Evolutionary conservation across 2,113 vertebrate species (phyloP).

Genomic region (Elephantulus edwardii): DNA sequence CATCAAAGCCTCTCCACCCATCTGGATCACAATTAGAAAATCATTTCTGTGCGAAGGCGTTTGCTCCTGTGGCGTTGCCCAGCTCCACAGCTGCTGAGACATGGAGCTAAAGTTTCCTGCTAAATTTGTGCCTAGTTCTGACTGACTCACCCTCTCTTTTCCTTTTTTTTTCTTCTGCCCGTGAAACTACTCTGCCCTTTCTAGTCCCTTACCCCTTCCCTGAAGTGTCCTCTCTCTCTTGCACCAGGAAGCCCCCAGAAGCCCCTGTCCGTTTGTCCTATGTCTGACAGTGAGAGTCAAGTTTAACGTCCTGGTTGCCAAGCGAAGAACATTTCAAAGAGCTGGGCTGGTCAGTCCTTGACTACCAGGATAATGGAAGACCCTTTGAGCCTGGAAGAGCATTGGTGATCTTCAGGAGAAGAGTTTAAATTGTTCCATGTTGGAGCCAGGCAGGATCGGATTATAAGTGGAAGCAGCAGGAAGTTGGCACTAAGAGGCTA

Average conservation of each 20-base stretch:
- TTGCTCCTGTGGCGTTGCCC: not conserved
- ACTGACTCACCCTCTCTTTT: not conserved
- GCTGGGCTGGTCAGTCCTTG: not conserved
- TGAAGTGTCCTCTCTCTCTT: not conserved
- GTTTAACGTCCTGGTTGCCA: not conserved
- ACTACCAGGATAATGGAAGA: not conserved
- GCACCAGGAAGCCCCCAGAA: accelerated
- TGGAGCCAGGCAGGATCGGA: not conserved
- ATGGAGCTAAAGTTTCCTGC: not conserved
- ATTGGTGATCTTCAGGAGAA: not conserved
- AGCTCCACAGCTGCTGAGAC: not conserved
- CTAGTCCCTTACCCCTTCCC: accelerated
- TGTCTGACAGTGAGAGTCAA: not conserved
- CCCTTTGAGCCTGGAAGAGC: not conserved
- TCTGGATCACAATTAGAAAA: not conserved
- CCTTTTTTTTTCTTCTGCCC: not conserved
- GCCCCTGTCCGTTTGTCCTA: not conserved
- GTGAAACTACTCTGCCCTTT: not conserved
- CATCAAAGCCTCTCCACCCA: not conserved
- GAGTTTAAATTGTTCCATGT: not conserved
- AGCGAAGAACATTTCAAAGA: not conserved
- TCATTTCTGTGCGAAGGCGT: not conserved
- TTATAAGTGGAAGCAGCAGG: not conserved
- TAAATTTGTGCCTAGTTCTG: not conserved
- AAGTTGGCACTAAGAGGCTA: not conserved